Conservation (phyloP, 2,113 vertebrate genomes). For the Collichthys lucidus region DNA sequence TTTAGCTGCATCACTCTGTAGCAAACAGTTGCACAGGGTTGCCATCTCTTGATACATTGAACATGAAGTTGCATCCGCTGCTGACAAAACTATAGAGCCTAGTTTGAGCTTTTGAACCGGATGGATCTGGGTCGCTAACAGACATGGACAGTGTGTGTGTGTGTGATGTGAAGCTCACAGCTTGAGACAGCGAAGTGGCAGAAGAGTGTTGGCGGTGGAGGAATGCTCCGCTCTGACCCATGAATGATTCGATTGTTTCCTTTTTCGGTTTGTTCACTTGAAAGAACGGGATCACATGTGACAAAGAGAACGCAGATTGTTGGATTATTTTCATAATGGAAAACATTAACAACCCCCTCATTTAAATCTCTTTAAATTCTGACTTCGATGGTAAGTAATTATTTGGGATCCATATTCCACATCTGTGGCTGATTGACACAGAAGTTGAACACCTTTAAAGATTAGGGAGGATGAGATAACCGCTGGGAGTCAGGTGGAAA, state of each 20-base stretch:
- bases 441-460: slow-evolving; percentile 1
- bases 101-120: slow-evolving; percentile 22
- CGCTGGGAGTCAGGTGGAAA: slow-evolving; percentile 16
- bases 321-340: slow-evolving; percentile 23
- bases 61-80: neutral
- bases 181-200: slow-evolving; percentile 34
- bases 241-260: slow-evolving; percentile 76
- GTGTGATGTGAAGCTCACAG: slow-evolving; percentile 16
- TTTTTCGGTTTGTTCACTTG: slow-evolving; percentile 34
- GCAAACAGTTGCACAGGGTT: neutral
- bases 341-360: neutral
- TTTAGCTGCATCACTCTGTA: neutral
- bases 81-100: neutral
- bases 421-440: neutral
- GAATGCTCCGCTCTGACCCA: slow-evolving; percentile 62
- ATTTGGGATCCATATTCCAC: neutral
- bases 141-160: slow-evolving; percentile 13
- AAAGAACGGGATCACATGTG: slow-evolving; percentile 26
- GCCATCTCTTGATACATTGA: slow-evolving; percentile 3
- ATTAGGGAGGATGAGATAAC: slow-evolving; percentile 32
- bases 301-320: slow-evolving; percentile 29
- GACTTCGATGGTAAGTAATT: slow-evolving; percentile 21
- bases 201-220: slow-evolving; percentile 66
- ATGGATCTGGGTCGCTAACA: slow-evolving; percentile 6
- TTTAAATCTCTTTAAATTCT: slow-evolving; percentile 4